These are phyloP conservation scores for Periparus ater DNA, from an alignment of 2,797 vertebrate species.

Conservation along the genomic window DNA sequence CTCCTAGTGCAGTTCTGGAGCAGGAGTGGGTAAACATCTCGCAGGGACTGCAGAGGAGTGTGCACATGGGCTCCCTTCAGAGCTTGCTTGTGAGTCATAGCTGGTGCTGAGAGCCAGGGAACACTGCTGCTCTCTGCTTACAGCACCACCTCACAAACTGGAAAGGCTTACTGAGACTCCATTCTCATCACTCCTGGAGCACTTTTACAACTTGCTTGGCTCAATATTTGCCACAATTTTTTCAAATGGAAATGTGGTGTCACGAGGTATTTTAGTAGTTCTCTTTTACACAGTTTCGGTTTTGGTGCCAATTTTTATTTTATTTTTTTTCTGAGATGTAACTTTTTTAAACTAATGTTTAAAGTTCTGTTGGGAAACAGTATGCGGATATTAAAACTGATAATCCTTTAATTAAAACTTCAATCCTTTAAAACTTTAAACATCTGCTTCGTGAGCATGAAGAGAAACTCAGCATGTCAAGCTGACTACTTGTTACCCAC, in stretches of 20 bases:
- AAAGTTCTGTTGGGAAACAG: not conserved
- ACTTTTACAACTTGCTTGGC: not conserved
- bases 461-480: not conserved
- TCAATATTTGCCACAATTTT: not conserved
- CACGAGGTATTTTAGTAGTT: not conserved
- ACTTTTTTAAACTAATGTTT: not conserved
- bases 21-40: constrained; percentile 26
- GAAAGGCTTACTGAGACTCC: not conserved
- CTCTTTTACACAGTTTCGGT: not conserved
- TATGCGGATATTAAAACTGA: not conserved
- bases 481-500: not conserved
- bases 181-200: not conserved
- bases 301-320: not conserved
- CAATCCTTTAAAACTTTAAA: not conserved
- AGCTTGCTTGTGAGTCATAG: constrained; percentile 38
- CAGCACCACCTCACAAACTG: not conserved
- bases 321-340: not conserved
- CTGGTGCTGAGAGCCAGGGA: not conserved
- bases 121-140: not conserved
- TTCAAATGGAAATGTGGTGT: not conserved
- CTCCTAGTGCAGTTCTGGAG: not conserved
- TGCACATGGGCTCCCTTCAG: constrained; percentile 48
- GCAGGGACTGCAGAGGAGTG: constrained; percentile 59
- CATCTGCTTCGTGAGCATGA: not conserved
- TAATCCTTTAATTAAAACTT: not conserved